phyloP scores from a whole-genome alignment of 2,113 vertebrate species.

The Seriola aureovittata region DNA sequence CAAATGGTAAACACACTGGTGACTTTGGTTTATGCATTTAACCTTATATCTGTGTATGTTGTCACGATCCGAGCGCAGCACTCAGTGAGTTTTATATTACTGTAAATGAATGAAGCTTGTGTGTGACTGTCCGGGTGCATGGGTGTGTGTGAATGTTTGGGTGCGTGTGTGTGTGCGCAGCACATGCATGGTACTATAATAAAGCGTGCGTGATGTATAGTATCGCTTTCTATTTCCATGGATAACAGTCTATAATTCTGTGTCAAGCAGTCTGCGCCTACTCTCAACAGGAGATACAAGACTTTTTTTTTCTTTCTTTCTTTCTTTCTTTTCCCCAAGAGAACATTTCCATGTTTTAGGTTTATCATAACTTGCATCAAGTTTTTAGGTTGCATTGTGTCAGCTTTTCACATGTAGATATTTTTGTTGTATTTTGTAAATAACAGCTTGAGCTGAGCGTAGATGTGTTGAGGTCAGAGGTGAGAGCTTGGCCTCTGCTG shows the following conservation, averaged over 20 bases:
- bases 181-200: conserved; percentile 76
- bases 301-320: background rate
- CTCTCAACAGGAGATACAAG: conserved; percentile 23
- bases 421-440: conserved; percentile 95
- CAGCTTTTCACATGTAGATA: conserved; percentile 93
- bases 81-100: conserved; percentile 70
- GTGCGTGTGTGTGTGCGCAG: conserved; percentile 49
- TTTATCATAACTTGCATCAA: conserved; percentile 99
- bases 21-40: conserved; percentile 79
- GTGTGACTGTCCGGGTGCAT: conserved; percentile 52
- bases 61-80: conserved; percentile 64
- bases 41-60: conserved; percentile 68
- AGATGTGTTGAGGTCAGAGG: conserved; percentile 82
- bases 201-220: conserved; percentile 62
- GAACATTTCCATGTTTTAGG: conserved; percentile 91
- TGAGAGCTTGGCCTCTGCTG: conserved; percentile 48
- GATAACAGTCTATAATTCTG: conserved; percentile 42
- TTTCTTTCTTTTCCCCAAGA: conserved; percentile 66
- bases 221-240: conserved; percentile 54
- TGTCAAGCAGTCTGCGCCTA: conserved; percentile 40
- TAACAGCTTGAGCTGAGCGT: conserved; percentile 85
- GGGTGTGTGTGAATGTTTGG: conserved; percentile 20
- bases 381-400: conserved; percentile 93
- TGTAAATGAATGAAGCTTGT: conserved; percentile 62
- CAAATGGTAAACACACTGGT: conserved; percentile 70